These are phyloP conservation scores for Cranoglanis bouderius DNA, from an alignment of 2,113 vertebrate genomes.

Conservation along the genomic window DNA sequence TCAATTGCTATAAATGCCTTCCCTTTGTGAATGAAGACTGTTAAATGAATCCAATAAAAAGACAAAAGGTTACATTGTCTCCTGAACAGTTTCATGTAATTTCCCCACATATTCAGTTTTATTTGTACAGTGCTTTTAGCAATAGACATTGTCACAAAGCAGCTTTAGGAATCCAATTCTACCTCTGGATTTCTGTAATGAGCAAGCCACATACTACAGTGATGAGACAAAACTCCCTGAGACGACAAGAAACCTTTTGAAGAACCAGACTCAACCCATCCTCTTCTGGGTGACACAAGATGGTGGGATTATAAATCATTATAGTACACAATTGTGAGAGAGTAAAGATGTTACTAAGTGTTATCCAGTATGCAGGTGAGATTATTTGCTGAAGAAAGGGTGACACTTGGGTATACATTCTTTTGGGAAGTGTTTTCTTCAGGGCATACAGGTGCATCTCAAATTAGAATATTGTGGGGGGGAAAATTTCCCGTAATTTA, in stretches of 20 bases:
- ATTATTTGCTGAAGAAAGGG: background rate
- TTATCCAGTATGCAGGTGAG: too few species aligned
- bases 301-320: background rate
- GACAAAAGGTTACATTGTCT: background rate
- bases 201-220: background rate
- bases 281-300: background rate
- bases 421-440: background rate
- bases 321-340: background rate
- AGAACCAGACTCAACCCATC: background rate
- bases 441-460: too few species aligned
- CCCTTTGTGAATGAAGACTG: slow-evolving; percentile 52
- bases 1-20: slow-evolving; percentile 45
- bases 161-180: background rate
- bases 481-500: too few species aligned
- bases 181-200: background rate
- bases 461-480: too few species aligned
- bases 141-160: background rate
- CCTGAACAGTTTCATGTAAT: background rate
- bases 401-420: background rate
- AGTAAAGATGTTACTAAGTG: too few species aligned
- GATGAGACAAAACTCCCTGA: background rate
- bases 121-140: background rate
- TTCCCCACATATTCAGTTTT: too few species aligned
- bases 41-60: slow-evolving; percentile 56
- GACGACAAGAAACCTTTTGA: background rate